Evolutionary conservation across 1,140 invertebrate species (phyloP).

Genomic region (Nasonia longicornis): DNA sequence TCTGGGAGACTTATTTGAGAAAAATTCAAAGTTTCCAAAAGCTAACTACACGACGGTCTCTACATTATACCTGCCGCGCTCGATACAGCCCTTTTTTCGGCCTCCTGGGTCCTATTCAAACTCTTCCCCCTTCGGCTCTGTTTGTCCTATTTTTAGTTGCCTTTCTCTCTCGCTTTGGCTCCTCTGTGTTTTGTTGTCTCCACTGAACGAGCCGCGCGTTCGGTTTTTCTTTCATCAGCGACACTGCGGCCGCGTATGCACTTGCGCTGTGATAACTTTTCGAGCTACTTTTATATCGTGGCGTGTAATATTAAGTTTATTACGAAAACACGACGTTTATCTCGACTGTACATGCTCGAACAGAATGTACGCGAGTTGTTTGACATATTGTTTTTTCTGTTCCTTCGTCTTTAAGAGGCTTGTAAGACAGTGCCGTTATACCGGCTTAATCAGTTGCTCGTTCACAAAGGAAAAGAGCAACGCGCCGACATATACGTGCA

Average conservation of each 20-base stretch:
- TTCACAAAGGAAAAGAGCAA: not conserved
- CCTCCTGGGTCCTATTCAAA: constrained; percentile 16
- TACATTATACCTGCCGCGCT: not conserved
- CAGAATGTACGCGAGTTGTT: no score
- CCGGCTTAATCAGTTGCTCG: not conserved
- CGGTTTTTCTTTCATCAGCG: not conserved
- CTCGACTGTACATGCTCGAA: not conserved
- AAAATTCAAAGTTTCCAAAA: constrained; percentile 6
- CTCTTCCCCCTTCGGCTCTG: constrained; percentile 7
- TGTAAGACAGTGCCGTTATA: not conserved
- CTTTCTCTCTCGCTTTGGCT: not conserved
- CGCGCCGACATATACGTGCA: not conserved
- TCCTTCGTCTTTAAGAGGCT: not conserved
- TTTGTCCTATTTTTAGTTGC: constrained; percentile 33
- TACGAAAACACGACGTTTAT: not conserved
- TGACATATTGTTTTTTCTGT: not conserved
- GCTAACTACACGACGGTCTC: not conserved
- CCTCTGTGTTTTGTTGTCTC: constrained; percentile 14
- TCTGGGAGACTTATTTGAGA: not conserved
- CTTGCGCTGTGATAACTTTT: not conserved
- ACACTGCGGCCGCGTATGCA: not conserved
- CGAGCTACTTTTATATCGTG: not conserved
- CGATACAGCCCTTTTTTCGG: constrained; percentile 25
- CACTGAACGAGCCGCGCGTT: not conserved
- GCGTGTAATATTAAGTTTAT: no score